Percentiles rank a stretch among this genome's conserved stretches.
phyloP scores from a whole-genome alignment of 2,888 invertebrate species.

The Calliphora vomitoria region DNA sequence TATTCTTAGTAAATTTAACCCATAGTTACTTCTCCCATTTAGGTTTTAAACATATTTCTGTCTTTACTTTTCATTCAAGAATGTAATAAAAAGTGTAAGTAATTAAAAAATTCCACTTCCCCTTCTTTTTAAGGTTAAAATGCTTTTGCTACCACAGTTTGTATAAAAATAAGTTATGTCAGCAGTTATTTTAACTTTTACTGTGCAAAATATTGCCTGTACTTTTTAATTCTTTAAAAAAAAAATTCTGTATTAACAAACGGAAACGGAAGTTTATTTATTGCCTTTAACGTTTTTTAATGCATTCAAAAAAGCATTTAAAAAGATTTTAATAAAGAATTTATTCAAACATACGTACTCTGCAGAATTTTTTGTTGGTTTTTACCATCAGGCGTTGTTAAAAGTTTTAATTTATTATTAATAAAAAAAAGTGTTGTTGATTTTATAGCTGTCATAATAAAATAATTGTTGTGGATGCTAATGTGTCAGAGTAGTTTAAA shows the following conservation, averaged over 20 bases:
- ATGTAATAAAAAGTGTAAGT: background rate
- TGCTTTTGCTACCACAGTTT: background rate
- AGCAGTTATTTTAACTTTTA: background rate
- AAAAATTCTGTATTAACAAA: background rate
- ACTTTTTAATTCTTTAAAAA: background rate
- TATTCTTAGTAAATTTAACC: too few species aligned
- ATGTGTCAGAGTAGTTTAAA: background rate
- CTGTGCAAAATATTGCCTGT: background rate
- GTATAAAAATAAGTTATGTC: background rate
- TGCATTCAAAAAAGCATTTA: background rate
- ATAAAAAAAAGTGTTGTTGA: background rate
- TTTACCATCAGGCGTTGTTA: background rate
- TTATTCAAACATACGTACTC: background rate
- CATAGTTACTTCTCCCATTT: too few species aligned
- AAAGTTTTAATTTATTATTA: background rate
- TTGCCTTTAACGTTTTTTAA: background rate
- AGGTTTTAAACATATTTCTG: too few species aligned
- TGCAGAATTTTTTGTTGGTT: background rate
- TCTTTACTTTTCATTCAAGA: background rate
- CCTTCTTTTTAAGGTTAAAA: background rate
- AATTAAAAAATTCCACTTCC: background rate
- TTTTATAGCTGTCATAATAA: background rate
- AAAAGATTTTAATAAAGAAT: background rate
- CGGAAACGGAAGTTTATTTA: constrained; percentile 8
- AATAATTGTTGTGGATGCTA: background rate